Conservation (phyloP, 2,888 invertebrate species). For the Steromphala cineraria region DNA sequence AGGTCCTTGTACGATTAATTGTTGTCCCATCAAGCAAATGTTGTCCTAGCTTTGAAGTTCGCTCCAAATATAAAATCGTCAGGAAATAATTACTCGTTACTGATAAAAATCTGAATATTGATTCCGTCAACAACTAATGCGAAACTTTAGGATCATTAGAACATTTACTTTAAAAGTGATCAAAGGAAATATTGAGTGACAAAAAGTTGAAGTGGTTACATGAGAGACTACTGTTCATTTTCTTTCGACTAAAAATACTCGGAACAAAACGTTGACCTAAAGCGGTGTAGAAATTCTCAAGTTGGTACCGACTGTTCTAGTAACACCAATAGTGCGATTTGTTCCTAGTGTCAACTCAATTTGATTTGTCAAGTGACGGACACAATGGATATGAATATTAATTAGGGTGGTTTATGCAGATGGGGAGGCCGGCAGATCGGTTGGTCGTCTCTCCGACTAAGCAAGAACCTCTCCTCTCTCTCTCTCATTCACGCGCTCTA, state of each 20-base stretch:
- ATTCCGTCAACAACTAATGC: too few species aligned
- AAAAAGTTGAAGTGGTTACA: too few species aligned
- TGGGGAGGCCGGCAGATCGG: not conserved
- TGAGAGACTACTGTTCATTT: too few species aligned
- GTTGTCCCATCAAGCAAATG: not conserved
- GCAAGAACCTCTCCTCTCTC: not conserved
- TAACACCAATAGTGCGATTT: constrained; percentile 22
- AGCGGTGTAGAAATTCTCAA: too few species aligned
- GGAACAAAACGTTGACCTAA: too few species aligned
- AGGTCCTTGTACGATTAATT: not conserved
- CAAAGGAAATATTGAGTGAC: too few species aligned
- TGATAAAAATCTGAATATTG: too few species aligned
- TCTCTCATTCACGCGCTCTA: not conserved
- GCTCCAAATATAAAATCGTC: not conserved
- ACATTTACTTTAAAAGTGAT: too few species aligned
- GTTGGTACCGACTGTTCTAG: too few species aligned
- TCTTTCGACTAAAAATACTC: too few species aligned
- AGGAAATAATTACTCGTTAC: too few species aligned
- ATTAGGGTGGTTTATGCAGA: constrained; percentile 26
- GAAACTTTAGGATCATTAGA: too few species aligned
- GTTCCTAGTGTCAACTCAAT: constrained; percentile 24
- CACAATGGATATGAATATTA: constrained; percentile 33
- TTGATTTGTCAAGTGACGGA: constrained; percentile 27
- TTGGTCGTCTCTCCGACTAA: not conserved
- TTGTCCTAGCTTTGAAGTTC: not conserved